Base-by-base conservation (phyloP, 2,797 vertebrate genomes). In the Hoplostethus mediterraneus region DNA sequence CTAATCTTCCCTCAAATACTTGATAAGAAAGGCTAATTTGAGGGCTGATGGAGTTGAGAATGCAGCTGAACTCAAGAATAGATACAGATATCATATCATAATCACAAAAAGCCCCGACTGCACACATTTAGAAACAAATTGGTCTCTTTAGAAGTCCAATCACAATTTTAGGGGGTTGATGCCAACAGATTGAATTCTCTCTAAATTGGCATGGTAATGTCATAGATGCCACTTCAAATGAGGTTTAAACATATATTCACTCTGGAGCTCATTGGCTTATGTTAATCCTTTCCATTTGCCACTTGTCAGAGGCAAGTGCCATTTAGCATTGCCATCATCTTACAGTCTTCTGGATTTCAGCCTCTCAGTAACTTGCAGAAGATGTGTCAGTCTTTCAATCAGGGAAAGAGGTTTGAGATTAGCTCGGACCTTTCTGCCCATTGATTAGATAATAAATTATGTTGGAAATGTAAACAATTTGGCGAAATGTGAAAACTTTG, bases 221-320 rank as follows among this genome's bases (percentile, higher is more conserved):
- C 93, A 93, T 89, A 92, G 87, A 92, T 87, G 90, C 90, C 91
- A 89, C 88, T 92, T 93, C 80, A 91, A 93, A 93, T 93, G 88
- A 93, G 94, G 84, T 93, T 89, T 92, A 88, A 92, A 92, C 90
- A 90, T 92, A 90, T 89, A 92, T 89, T 90, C 86, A 88, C 85
- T 90, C 90, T 89, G 89, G 82, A 91, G 85, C 83, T 93, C 89
- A 88, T 91, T 91, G 90, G 91, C 91, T 94, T 92, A 90, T 87
- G 92, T 61, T 94, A 94, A 93, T 92, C 88, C 88, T 83, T 81
- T 83, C 87, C 89, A 91, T 94, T 94, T 93, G 90, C 87, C 87
- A 85, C 86, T 89, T 89, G 88, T 91, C 89, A 89, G 77, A 83
- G 65, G 88, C 80, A 59, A 80, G 76, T 87, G 88, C 86, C 88